Conservation (phyloP, 2,797 vertebrate genomes). For the Syngnathus rostellatus region DNA sequence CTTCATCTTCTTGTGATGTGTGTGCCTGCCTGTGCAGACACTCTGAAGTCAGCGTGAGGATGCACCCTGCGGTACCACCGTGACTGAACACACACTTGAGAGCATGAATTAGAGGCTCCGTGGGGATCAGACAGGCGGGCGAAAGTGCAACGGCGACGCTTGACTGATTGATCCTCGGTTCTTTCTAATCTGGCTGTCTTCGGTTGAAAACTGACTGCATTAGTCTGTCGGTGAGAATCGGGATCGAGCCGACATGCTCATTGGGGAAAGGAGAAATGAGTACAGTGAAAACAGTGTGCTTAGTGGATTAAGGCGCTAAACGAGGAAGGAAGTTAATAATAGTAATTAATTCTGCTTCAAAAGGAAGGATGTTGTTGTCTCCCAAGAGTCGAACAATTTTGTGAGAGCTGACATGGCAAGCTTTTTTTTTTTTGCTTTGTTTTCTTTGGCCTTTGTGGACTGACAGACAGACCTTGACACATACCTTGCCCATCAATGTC, state of each 20-base stretch:
- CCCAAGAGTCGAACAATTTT: not conserved
- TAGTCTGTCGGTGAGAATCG: not conserved
- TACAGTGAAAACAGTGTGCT: slow-evolving; percentile 1
- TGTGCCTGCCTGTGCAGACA: slow-evolving; percentile 13
- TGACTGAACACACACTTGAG: slow-evolving; percentile 39
- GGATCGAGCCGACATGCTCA: not conserved
- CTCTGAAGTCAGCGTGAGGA: slow-evolving; percentile 32
- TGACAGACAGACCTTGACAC: not conserved
- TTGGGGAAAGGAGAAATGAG: not conserved
- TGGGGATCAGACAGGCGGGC: slow-evolving; percentile 1
- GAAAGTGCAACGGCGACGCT: not conserved
- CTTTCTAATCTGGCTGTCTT: not conserved
- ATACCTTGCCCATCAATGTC: not conserved
- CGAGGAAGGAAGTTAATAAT: not conserved
- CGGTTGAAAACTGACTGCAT: not conserved
- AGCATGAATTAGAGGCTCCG: slow-evolving; percentile 2
- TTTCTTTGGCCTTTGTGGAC: not conserved
- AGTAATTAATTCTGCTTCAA: slow-evolving; percentile 25
- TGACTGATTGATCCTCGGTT: not conserved
- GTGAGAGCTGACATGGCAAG: not conserved
- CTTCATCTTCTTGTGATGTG: not conserved
- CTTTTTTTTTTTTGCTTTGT: not conserved
- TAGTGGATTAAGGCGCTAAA: not conserved
- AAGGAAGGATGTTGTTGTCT: slow-evolving; percentile 1
- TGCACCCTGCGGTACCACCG: slow-evolving; percentile 33